Conservation (phyloP, 2,797 vertebrate genomes). For the Bovichtus diacanthus region DNA sequence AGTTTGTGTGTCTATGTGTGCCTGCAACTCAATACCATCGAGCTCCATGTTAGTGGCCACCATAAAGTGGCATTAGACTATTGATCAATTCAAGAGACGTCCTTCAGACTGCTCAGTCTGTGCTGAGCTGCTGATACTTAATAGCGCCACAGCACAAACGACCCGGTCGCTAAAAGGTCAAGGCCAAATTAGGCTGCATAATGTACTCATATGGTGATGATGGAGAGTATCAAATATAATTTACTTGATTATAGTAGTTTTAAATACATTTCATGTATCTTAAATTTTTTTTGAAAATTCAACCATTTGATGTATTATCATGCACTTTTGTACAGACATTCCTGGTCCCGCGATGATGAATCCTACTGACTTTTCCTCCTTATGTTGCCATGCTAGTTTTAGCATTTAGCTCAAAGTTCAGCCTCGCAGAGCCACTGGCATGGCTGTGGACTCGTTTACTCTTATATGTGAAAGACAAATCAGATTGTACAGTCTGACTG, state of each 20-base stretch:
- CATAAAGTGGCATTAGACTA: not conserved
- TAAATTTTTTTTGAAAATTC: not conserved
- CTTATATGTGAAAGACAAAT: not conserved
- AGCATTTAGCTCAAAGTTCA: not conserved
- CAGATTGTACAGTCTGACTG: no score
- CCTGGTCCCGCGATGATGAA: not conserved
- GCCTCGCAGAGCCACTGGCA: not conserved
- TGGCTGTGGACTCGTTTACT: no score
- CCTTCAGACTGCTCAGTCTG: conserved; percentile 9
- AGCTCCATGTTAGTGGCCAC: not conserved
- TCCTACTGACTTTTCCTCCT: not conserved
- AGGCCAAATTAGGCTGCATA: not conserved
- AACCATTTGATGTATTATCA: not conserved
- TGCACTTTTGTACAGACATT: not conserved
- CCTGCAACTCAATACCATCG: not conserved
- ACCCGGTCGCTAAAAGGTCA: not conserved
- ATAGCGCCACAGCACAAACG: not conserved
- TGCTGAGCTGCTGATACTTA: conserved; percentile 15
- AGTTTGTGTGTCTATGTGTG: not conserved
- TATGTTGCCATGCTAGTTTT: no score
- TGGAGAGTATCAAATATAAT: not conserved
- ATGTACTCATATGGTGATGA: not conserved
- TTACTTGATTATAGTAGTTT: not conserved
- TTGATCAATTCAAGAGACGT: not conserved
- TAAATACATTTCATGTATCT: not conserved